Percentiles rank a stretch among this genome's conserved stretches.
Conservation (phyloP, 2,113 vertebrate species). For the Cyanistes caeruleus region DNA sequence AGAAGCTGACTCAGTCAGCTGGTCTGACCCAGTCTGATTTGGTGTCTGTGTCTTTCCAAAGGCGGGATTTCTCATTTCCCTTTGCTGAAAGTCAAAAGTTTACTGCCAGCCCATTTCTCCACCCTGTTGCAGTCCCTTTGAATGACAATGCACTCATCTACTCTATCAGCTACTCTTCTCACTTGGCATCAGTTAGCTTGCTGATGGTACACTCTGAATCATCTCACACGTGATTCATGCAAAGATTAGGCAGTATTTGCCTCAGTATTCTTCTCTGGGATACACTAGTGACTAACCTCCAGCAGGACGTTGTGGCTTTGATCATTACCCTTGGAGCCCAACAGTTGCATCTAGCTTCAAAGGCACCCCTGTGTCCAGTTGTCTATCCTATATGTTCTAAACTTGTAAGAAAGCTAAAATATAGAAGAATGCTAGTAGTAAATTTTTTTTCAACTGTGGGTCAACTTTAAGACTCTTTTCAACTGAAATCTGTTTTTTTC, state of each 20-base stretch:
- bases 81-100: not conserved
- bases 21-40: not conserved
- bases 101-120: not conserved
- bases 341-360: not conserved
- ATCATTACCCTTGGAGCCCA: not conserved
- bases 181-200: not conserved
- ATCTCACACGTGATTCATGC: not conserved
- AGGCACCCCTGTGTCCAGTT: accelerated
- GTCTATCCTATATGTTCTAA: not conserved
- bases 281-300: not conserved
- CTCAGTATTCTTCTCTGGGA: too few species aligned
- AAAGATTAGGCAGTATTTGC: not conserved
- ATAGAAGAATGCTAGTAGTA: not conserved
- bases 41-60: not conserved
- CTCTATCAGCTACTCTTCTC: not conserved
- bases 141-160: not conserved
- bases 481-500: not conserved
- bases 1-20: not conserved
- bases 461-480: not conserved
- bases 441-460: not conserved
- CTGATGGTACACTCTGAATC: not conserved
- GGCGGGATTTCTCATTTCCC: not conserved
- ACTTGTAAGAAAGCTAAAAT: not conserved
- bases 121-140: not conserved
- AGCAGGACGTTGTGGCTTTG: not conserved